Evolutionary conservation across 2,888 invertebrate species (phyloP).

Genomic region (Hydrotaea diabolus): DNA sequence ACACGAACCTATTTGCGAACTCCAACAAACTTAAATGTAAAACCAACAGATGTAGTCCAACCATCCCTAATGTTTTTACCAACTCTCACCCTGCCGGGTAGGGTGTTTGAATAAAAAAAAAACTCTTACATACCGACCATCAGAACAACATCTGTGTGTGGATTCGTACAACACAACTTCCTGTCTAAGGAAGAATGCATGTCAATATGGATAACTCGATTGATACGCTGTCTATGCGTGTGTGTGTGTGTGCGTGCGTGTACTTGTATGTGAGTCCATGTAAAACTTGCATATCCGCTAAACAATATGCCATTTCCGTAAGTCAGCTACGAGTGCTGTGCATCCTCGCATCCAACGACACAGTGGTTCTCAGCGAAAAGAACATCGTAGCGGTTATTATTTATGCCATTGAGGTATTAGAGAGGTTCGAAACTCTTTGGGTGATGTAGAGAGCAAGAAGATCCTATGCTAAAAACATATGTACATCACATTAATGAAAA

Average conservation of each 20-base stretch:
- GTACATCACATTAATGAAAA: no score
- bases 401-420: no score
- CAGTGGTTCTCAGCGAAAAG: neutral
- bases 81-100: no score
- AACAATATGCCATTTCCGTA: conserved; percentile 70
- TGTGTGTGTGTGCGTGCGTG: conserved; percentile 67
- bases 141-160: conserved; percentile 23
- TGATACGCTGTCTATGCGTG: conserved; percentile 66
- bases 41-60: no score
- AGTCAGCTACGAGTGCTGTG: conserved; percentile 1
- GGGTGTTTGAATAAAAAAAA: neutral
- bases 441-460: no score
- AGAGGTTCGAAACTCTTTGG: no score
- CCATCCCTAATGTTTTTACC: no score
- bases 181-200: conserved; percentile 57
- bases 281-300: conserved; percentile 75
- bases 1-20: no score
- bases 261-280: conserved; percentile 64
- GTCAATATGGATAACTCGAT: conserved; percentile 47
- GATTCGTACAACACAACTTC: conserved; percentile 25
- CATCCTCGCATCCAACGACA: neutral
- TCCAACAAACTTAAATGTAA: no score
- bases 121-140: conserved; percentile 12
- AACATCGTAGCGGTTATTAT: no score
- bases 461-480: no score